These are phyloP conservation scores for Ericerus pela DNA, from an alignment of 1,140 invertebrate species.

Conservation along the genomic window DNA sequence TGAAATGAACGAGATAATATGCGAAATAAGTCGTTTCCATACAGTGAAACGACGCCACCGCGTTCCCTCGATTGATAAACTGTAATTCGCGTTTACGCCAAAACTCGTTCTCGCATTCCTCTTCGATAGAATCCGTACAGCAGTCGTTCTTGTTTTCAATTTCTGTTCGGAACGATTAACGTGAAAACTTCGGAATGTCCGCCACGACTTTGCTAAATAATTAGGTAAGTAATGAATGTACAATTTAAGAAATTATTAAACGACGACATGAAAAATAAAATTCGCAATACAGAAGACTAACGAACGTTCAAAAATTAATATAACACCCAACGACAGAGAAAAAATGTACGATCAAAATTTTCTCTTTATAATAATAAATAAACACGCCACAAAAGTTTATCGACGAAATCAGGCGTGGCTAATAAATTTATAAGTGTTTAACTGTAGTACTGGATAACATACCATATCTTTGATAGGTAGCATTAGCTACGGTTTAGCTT, in stretches of 20 bases:
- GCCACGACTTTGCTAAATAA: neutral
- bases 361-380: neutral
- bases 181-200: neutral
- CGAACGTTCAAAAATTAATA: neutral
- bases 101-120: neutral
- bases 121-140: neutral
- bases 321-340: neutral
- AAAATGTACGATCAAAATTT: neutral
- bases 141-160: neutral
- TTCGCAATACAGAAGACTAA: neutral
- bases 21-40: too few relatives aligned
- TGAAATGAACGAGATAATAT: too few relatives aligned
- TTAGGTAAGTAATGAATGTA: too few relatives aligned
- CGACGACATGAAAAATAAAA: neutral
- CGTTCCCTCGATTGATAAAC: neutral
- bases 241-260: neutral
- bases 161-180: neutral
- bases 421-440: too few relatives aligned
- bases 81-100: neutral
- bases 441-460: too few relatives aligned
- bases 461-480: too few relatives aligned
- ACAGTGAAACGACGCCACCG: too few relatives aligned
- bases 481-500: too few relatives aligned
- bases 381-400: slow-evolving; percentile 3
- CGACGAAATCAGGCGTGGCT: slow-evolving; percentile 2